Evolutionary conservation across 2,113 vertebrate genomes (phyloP).

Genomic region (Dasypus novemcinctus): DNA sequence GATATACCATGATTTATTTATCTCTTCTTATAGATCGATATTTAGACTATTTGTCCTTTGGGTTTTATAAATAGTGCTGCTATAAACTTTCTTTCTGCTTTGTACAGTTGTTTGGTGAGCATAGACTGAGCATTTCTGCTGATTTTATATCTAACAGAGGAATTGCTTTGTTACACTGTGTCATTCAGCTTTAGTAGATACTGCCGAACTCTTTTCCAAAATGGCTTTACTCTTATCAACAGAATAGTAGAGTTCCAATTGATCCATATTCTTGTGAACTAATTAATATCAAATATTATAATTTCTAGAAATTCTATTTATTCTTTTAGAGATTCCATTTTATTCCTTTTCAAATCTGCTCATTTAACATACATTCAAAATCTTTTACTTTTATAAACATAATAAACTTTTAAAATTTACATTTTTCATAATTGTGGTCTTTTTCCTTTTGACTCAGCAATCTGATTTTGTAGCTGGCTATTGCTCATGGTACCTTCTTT

Average conservation of each 20-base stretch:
- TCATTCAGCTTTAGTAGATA: background rate
- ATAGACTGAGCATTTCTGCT: constrained; percentile 50
- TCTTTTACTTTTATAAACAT: constrained; percentile 4
- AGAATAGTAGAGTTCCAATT: background rate
- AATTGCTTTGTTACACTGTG: constrained; percentile 39
- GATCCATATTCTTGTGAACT: background rate
- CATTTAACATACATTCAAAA: background rate
- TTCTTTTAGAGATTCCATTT: background rate
- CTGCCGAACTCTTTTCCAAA: too few relatives aligned
- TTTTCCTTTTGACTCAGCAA: background rate
- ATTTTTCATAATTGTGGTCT: background rate
- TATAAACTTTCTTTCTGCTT: constrained; percentile 38
- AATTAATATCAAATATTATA: background rate
- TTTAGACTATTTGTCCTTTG: background rate
- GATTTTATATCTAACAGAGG: constrained; percentile 31
- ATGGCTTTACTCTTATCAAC: too few relatives aligned
- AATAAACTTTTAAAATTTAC: background rate
- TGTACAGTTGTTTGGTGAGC: constrained; percentile 54
- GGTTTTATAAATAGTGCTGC: constrained; percentile 36
- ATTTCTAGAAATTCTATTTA: background rate
- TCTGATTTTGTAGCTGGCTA: background rate
- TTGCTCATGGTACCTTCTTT: background rate
- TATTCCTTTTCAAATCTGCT: background rate
- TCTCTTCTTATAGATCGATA: background rate
- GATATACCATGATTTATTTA: background rate